Conservation (phyloP, 2,888 invertebrate species). For the Agrypnus murinus region DNA sequence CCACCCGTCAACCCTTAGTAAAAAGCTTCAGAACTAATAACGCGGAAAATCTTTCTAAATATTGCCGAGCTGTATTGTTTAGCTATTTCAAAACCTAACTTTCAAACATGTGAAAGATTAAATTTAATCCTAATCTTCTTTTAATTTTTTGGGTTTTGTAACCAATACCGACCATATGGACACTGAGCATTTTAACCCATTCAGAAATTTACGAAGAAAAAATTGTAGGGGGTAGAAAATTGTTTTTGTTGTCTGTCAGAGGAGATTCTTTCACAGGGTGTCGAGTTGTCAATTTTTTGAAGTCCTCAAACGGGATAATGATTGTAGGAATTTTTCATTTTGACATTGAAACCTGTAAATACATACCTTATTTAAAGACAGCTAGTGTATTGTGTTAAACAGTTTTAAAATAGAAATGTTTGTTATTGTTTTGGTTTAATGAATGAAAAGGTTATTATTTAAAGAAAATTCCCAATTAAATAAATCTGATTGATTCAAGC, state of each 20-base stretch:
- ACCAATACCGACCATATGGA: constrained; percentile 15
- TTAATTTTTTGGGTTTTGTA: constrained; percentile 7
- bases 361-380: too few species aligned
- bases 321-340: too few species aligned
- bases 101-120: constrained; percentile 20
- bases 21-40: constrained; percentile 20
- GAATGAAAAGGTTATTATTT: too few species aligned
- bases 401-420: too few species aligned
- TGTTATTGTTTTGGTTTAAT: too few species aligned
- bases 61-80: constrained; percentile 9
- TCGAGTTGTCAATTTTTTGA: too few species aligned
- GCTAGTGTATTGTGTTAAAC: too few species aligned
- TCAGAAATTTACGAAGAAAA: neutral
- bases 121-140: constrained; percentile 7
- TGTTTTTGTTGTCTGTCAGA: neutral
- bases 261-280: too few species aligned
- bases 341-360: too few species aligned
- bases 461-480: too few species aligned
- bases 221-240: neutral
- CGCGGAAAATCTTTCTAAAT: constrained; percentile 26
- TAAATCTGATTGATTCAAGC: too few species aligned
- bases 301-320: too few species aligned
- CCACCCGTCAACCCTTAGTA: constrained; percentile 6
- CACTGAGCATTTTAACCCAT: neutral
- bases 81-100: constrained; percentile 6